These are phyloP conservation scores for Raja brachyura DNA, from an alignment of 2,113 vertebrate genomes.

Conservation along the genomic window DNA sequence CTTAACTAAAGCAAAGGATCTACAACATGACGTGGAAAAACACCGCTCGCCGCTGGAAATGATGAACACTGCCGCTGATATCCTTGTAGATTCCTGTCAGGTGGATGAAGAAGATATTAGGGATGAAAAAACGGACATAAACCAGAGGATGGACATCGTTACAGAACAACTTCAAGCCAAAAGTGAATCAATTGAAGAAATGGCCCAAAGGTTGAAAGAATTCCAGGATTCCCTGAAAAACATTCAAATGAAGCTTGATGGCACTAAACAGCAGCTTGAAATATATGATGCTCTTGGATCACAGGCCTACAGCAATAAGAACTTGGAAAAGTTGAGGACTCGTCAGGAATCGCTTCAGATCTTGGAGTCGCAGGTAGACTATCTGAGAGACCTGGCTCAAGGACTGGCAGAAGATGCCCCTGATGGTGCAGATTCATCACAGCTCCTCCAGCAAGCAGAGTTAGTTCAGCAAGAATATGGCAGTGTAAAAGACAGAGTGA, in stretches of 20 bases:
- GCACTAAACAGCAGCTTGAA: constrained; percentile 85
- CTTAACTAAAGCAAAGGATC: constrained; percentile 68
- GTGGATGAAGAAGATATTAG: constrained; percentile 79
- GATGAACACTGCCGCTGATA: constrained; percentile 79
- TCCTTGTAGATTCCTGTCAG: constrained; percentile 79
- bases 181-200: constrained; percentile 79
- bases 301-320: constrained; percentile 91
- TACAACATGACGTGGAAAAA: constrained; percentile 79
- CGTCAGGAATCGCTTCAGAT: constrained; percentile 80
- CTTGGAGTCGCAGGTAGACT: constrained; percentile 80
- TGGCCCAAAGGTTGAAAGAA: constrained; percentile 82
- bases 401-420: constrained; percentile 85
- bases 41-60: constrained; percentile 75
- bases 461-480: constrained; percentile 70
- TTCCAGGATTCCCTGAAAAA: constrained; percentile 85
- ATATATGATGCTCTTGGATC: constrained; percentile 88
- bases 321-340: constrained; percentile 79
- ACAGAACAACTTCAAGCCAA: constrained; percentile 71
- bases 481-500: constrained; percentile 70
- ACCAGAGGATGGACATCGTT: constrained; percentile 75
- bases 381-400: constrained; percentile 77
- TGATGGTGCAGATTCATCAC: constrained; percentile 64
- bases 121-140: constrained; percentile 83
- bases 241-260: constrained; percentile 87
- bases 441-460: constrained; percentile 66